Evolutionary conservation across 1,140 invertebrate genomes (phyloP).

Genomic region (Lethocerus indicus): DNA sequence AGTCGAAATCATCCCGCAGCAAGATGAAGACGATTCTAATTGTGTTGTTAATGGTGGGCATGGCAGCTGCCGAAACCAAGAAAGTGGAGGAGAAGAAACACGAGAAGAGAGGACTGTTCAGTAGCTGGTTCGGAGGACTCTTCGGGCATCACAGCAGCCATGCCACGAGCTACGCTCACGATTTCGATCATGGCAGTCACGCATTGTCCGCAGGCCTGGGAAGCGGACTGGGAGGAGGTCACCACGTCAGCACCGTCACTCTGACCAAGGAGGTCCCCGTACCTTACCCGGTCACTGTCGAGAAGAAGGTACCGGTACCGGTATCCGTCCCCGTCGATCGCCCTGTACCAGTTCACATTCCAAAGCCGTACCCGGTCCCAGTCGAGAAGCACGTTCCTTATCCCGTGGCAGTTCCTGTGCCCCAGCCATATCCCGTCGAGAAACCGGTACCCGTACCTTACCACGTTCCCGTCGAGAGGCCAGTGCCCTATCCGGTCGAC

Average conservation of each 20-base stretch:
- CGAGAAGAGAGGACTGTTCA: conserved; percentile 6
- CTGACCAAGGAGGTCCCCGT: conserved; percentile 41
- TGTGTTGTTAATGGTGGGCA: no score
- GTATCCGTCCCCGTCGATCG: conserved; percentile 17
- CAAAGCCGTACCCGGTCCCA: conserved; percentile 17
- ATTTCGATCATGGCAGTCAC: no score
- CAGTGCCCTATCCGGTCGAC: conserved; percentile 4
- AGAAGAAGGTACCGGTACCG: conserved; percentile 18
- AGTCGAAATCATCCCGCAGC: no score
- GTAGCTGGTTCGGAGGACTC: no score
- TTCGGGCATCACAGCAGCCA: no score
- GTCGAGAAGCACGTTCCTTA: conserved; percentile 16
- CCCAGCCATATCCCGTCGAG: conserved; percentile 37
- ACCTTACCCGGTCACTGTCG: conserved; percentile 39
- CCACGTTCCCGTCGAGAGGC: conserved; percentile 3
- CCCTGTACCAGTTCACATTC: conserved; percentile 18
- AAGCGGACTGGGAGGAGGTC: neutral
- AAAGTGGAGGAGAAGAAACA: conserved; percentile 9
- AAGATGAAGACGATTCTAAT: no score
- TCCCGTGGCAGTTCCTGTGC: conserved; percentile 44
- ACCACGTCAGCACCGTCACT: neutral
- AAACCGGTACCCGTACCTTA: conserved; percentile 25
- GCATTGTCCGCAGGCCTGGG: no score
- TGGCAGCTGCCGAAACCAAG: no score
- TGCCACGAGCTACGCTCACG: no score